These are phyloP conservation scores for Cyclargus thomasi DNA, from an alignment of 1,140 invertebrate species.

Conservation along the genomic window DNA sequence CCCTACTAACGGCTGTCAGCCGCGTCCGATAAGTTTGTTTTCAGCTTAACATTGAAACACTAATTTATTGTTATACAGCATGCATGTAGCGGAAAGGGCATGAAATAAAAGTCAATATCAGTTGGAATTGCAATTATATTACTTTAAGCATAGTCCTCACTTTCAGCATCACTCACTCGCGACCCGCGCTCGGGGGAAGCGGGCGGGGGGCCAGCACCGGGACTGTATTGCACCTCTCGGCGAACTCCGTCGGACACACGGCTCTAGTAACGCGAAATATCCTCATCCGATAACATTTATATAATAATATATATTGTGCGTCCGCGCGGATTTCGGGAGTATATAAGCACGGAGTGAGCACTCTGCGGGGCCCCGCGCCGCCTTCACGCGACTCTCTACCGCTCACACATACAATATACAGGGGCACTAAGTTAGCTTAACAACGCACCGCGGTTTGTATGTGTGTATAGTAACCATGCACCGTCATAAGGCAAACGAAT, in stretches of 20 bases:
- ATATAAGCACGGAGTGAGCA: background rate
- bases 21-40: no score
- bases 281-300: background rate
- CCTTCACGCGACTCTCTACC: background rate
- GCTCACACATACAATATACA: no score
- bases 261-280: constrained; percentile 1
- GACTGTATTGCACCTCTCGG: background rate
- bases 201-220: background rate
- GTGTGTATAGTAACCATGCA: no score
- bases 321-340: background rate
- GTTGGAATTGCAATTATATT: constrained; percentile 65
- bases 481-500: no score
- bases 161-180: constrained; percentile 43
- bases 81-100: no score
- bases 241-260: constrained; percentile 6
- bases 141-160: constrained; percentile 60
- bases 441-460: no score
- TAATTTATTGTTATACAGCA: no score
- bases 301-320: background rate
- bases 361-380: background rate
- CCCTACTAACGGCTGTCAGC: no score
- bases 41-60: no score
- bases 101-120: background rate
- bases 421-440: no score
- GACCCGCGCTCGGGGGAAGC: background rate